A percentile compares a stretch with the other conserved stretches of the same genome.
Conservation (phyloP, 2,797 vertebrate species). For the Sebastes cheni region DNA sequence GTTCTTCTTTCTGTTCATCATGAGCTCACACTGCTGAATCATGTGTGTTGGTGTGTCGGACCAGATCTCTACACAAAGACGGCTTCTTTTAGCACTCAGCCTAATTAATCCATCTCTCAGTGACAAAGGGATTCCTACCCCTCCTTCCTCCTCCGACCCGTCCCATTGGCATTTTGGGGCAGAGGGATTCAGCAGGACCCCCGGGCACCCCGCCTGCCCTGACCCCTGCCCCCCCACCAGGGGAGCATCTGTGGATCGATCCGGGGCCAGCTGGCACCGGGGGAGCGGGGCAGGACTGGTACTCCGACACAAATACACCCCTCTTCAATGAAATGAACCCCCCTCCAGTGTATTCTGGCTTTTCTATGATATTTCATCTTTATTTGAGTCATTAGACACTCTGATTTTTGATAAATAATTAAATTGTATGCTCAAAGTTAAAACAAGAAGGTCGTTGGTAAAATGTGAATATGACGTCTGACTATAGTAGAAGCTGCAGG, state of each 20-base stretch:
- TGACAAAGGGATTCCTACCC: conserved; percentile 67
- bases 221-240: conserved; percentile 81
- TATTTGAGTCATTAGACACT: too few species aligned
- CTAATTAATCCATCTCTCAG: conserved; percentile 78
- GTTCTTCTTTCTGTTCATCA: conserved; percentile 1
- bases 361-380: too few species aligned
- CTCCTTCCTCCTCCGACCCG: conserved; percentile 45
- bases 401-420: too few species aligned
- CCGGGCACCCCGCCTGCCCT: conserved; percentile 76
- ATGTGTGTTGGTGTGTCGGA: background rate
- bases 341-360: too few species aligned
- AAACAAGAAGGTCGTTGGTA: too few species aligned
- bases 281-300: conserved; percentile 50
- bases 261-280: conserved; percentile 79
- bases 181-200: conserved; percentile 74
- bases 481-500: too few species aligned
- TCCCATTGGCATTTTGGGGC: conserved; percentile 79
- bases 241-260: conserved; percentile 86
- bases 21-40: conserved; percentile 6
- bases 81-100: conserved; percentile 66
- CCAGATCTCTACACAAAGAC: conserved; percentile 47
- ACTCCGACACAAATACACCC: conserved; percentile 20
- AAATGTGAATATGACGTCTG: too few species aligned
- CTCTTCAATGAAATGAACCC: background rate
- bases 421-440: too few species aligned